These are phyloP conservation scores for Sycobia sp. DNA, from an alignment of 1,140 invertebrate species.

Conservation along the genomic window DNA sequence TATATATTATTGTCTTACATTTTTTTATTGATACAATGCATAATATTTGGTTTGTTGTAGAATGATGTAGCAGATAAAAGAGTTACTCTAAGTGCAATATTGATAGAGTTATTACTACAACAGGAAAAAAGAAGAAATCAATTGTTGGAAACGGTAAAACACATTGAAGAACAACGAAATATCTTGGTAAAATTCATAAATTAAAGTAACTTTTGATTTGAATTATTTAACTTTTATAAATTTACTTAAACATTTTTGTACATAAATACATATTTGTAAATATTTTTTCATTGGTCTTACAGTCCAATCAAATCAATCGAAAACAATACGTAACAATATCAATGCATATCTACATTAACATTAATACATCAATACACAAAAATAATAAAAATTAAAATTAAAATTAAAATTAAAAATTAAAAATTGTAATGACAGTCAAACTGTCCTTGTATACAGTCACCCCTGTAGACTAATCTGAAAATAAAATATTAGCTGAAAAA, in stretches of 20 bases:
- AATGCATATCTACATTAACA: no score
- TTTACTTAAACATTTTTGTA: background rate
- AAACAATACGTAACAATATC: no score
- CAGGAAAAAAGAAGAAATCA: constrained; percentile 72
- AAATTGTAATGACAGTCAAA: no score
- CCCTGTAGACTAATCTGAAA: no score
- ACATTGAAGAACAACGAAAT: constrained; percentile 69
- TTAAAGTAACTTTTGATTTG: background rate
- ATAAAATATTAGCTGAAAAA: no score
- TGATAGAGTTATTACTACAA: constrained; percentile 76
- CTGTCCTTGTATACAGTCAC: no score
- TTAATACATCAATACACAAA: no score
- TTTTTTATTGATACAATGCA: constrained; percentile 1
- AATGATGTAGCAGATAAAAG: constrained; percentile 76
- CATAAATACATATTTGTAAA: no score
- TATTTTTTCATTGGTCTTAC: no score
- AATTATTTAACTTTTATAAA: background rate
- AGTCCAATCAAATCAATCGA: no score
- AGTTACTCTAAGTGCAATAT: constrained; percentile 70
- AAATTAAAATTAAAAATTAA: no score
- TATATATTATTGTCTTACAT: constrained; percentile 49
- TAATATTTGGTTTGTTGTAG: constrained; percentile 51
- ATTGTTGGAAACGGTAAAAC: constrained; percentile 72
- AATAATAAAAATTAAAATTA: no score
- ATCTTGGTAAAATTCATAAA: constrained; percentile 42